Conservation (phyloP, 1,140 invertebrate species). For the Anastrepha ludens region DNA sequence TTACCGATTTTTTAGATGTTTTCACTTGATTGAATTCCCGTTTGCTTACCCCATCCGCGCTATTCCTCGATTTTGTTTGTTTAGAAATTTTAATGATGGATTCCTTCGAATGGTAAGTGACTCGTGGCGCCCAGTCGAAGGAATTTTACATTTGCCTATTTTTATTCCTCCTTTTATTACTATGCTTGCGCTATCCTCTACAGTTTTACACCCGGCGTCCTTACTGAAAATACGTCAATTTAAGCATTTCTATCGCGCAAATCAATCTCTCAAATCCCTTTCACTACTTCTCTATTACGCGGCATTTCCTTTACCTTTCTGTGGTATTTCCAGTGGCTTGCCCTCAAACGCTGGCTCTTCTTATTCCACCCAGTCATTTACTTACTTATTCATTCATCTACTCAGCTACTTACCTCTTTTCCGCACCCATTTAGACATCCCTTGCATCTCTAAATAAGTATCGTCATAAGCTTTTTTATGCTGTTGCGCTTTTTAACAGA, state of each 20-base stretch:
- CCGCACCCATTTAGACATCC: background rate
- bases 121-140: background rate
- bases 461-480: background rate
- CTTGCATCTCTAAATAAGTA: background rate
- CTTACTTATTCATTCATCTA: slow-evolving; percentile 43
- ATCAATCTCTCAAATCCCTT: slow-evolving; percentile 32
- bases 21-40: background rate
- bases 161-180: background rate
- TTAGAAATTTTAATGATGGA: background rate
- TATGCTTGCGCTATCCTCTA: background rate
- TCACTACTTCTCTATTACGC: background rate
- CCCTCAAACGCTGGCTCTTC: background rate
- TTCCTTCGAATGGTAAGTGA: background rate
- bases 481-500: background rate
- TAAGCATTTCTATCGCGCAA: background rate
- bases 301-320: background rate
- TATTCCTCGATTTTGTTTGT: background rate
- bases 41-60: background rate
- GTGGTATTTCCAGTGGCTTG: background rate
- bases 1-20: background rate
- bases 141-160: background rate
- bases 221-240: background rate
- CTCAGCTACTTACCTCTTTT: background rate
- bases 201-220: too few species aligned
- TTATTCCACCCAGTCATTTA: background rate